phyloP scores from a whole-genome alignment of 2,113 vertebrate genomes.

The Gymnogyps californianus region DNA sequence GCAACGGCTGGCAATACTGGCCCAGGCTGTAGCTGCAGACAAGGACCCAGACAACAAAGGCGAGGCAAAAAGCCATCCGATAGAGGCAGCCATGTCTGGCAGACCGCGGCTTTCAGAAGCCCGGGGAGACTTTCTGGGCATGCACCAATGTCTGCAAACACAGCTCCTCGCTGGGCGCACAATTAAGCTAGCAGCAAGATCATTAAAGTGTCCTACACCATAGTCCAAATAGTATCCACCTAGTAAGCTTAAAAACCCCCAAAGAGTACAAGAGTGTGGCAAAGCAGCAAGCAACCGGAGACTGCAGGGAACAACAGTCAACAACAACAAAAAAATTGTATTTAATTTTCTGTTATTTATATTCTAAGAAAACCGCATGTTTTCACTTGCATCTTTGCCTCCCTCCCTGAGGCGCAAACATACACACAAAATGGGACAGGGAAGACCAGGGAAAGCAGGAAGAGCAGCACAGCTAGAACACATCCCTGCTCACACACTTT shows the following conservation, averaged over 20 bases:
- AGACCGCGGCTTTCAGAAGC: neutral
- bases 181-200: neutral
- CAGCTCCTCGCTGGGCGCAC: neutral
- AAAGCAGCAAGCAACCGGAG: neutral
- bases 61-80: neutral
- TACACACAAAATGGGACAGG: neutral
- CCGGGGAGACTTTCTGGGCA: neutral
- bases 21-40: conserved; percentile 13
- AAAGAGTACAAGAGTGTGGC: neutral
- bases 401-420: neutral
- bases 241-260: neutral
- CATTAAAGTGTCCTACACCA: neutral
- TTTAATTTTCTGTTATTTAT: conserved; percentile 25
- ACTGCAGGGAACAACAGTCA: neutral
- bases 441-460: neutral
- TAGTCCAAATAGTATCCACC: neutral
- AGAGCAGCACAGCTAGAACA: neutral
- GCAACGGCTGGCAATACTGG: neutral
- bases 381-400: conserved; percentile 24
- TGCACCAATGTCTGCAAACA: neutral
- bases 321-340: neutral
- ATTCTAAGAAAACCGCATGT: neutral
- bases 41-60: conserved; percentile 56
- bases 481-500: neutral
- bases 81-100: neutral